Evolutionary conservation across 2,797 vertebrate genomes (phyloP), one percentile per base, ranked within the genome.

Genomic region (Darevskia nairensis): DNA sequence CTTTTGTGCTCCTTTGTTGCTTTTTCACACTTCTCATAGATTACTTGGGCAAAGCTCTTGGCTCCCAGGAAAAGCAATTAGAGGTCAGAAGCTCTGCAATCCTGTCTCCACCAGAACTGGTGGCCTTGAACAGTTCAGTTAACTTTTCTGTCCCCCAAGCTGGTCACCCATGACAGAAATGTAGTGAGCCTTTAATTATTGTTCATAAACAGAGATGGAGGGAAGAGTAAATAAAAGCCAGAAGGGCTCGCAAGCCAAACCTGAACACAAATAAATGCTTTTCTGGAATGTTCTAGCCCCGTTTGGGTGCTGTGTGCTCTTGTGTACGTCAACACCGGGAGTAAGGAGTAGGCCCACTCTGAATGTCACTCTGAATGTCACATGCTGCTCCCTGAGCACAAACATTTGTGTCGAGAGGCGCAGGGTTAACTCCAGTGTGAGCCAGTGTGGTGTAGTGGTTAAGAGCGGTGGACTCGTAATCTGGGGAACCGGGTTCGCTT

Each of bases 131-230:
- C 29, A 32, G 41, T 76, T 87, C 69, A 46, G 66, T 84, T 84
- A 41, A 72, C 82, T 81, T 76, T 80, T 50, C 77, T 39, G 69
- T 75, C 71, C 66, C 41, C 68, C 25, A 74, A 81, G 10, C 1
- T 44, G 55, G 59, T 68, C 77, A 81, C 11, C n/a, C 71, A n/a
- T 80, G 78, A 84, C 46, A 83, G 80, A 83, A 32, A 89, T 76
- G 32, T 55, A 55, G 44, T 35, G 3, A 50, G 66, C 11, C 4
- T 50, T 75, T 85, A 32, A 68, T 76, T 81, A 46, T 85, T 74
- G 41, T 50, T 39, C 32, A 55, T 41, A 81, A 81, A 39, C 25
- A 68, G n/a, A 39, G 39, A 35, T 61, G 4, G 32, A 11, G 15
- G 77, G 4, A 74, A 64, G 55, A 46, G 39, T 6, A 44, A 71